A percentile compares a stretch with the other conserved stretches of the same genome.
phyloP scores from a whole-genome alignment of 23 tunicate species.

The Corella eumyota region DNA sequence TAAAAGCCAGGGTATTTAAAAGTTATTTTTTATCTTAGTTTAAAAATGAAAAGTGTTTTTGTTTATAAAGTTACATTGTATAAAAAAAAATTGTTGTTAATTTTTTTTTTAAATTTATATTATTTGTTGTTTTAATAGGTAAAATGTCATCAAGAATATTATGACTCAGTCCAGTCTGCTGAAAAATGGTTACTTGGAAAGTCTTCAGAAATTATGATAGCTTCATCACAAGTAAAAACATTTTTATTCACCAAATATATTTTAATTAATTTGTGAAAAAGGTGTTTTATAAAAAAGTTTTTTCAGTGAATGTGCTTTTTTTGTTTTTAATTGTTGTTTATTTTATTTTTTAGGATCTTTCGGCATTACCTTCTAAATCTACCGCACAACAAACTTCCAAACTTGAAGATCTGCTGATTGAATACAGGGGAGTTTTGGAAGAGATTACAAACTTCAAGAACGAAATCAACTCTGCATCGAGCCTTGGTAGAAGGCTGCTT shows the following conservation, averaged over 20 bases:
- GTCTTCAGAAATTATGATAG: slow-evolving; percentile 56
- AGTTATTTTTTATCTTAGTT: too few relatives aligned
- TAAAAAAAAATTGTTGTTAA: too few relatives aligned
- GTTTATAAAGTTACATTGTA: too few relatives aligned
- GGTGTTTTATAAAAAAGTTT: too few relatives aligned
- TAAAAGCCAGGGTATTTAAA: slow-evolving; percentile 63
- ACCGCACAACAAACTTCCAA: slow-evolving; percentile 4
- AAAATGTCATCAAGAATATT: slow-evolving; percentile 80
- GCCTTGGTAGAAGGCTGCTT: slow-evolving; percentile 20
- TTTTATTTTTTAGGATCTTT: too few relatives aligned
- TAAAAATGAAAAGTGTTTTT: too few relatives aligned
- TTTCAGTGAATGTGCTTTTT: too few relatives aligned
- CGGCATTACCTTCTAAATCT: too few relatives aligned
- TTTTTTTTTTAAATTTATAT: too few relatives aligned
- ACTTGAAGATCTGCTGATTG: slow-evolving; percentile 42
- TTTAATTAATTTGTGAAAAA: too few relatives aligned
- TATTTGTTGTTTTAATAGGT: too few relatives aligned
- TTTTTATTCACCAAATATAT: neutral
- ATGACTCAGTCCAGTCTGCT: slow-evolving; percentile 72
- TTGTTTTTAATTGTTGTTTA: too few relatives aligned
- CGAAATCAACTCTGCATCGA: slow-evolving; percentile 27
- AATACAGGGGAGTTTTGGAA: slow-evolving; percentile 43
- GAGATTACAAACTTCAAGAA: slow-evolving; percentile 38
- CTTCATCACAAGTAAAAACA: slow-evolving; percentile 43
- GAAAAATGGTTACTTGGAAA: slow-evolving; percentile 85